Conservation (phyloP, 1,140 invertebrate species). For the Drosophila seguyi region DNA sequence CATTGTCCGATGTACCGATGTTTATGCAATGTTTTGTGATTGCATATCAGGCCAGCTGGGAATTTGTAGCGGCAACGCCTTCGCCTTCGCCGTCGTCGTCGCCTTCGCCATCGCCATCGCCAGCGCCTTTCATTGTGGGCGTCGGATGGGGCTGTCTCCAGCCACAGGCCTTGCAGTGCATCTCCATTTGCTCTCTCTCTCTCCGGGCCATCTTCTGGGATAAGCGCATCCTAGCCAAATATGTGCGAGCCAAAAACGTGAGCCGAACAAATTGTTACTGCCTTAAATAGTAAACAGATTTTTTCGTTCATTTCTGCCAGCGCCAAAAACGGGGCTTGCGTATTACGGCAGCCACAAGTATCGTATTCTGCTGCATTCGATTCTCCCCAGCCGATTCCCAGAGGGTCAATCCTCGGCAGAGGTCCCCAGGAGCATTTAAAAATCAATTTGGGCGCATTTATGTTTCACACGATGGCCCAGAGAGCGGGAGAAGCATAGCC, state of each 20-base stretch:
- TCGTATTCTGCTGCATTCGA: constrained; percentile 22
- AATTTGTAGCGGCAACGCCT: constrained; percentile 67
- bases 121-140: constrained; percentile 61
- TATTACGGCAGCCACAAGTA: constrained; percentile 49
- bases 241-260: constrained; percentile 59
- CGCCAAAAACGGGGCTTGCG: constrained; percentile 46
- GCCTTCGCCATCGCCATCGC: constrained; percentile 6
- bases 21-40: constrained; percentile 78
- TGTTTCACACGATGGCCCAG: constrained; percentile 67
- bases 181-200: constrained; percentile 10
- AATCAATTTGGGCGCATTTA: constrained; percentile 68
- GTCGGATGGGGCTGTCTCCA: constrained; percentile 18
- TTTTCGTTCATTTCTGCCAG: constrained; percentile 27
- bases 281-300: constrained; percentile 69
- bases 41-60: constrained; percentile 73
- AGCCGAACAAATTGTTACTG: constrained; percentile 68
- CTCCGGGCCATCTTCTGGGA: constrained; percentile 2
- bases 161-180: not conserved
- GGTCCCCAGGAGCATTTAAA: constrained; percentile 59
- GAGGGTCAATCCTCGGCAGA: constrained; percentile 48
- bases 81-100: constrained; percentile 15
- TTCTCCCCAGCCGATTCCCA: constrained; percentile 51
- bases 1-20: constrained; percentile 67
- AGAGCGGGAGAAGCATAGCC: constrained; percentile 10
- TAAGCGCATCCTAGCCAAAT: constrained; percentile 57